Evolutionary conservation across 2,113 vertebrate genomes (phyloP).

Genomic region (Macquaria ambigua): DNA sequence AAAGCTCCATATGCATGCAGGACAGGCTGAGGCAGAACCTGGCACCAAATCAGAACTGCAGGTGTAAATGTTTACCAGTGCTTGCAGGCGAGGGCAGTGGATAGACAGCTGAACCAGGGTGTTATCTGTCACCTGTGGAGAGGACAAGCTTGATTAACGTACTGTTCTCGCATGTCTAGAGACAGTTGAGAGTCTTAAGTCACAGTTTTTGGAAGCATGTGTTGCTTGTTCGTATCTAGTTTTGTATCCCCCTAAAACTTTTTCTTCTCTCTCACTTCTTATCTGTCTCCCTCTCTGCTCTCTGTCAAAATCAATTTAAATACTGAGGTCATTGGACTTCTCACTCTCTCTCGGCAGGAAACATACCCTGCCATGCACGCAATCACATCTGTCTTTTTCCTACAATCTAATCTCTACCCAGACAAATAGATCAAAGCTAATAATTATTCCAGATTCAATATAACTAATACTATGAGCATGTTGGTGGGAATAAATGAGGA

Average conservation of each 20-base stretch:
- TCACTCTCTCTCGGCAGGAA: background rate
- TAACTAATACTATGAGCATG: background rate
- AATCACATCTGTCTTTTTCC: constrained; percentile 1
- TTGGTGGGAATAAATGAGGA: background rate
- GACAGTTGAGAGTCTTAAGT: constrained; percentile 12
- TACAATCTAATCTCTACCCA: background rate
- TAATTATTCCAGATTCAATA: background rate
- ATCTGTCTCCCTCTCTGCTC: constrained; percentile 3
- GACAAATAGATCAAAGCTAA: constrained; percentile 15
- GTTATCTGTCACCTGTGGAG: constrained; percentile 91
- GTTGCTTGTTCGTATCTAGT: background rate
- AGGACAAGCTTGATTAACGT: constrained; percentile 43
- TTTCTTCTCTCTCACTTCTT: background rate
- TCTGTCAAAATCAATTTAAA: constrained; percentile 35
- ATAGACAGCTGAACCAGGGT: constrained; percentile 93
- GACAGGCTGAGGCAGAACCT: constrained; percentile 9
- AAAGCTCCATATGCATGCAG: background rate
- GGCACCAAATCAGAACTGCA: constrained; percentile 34
- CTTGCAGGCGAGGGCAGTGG: constrained; percentile 92
- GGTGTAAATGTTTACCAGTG: constrained; percentile 86
- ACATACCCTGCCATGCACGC: constrained; percentile 3
- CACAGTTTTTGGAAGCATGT: background rate
- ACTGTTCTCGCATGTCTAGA: constrained; percentile 35
- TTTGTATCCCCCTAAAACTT: background rate
- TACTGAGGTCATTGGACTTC: background rate